A percentile compares a stretch with the other conserved stretches of the same genome.
phyloP scores from a whole-genome alignment of 2,888 invertebrate species.

The Crematogaster levior region DNA sequence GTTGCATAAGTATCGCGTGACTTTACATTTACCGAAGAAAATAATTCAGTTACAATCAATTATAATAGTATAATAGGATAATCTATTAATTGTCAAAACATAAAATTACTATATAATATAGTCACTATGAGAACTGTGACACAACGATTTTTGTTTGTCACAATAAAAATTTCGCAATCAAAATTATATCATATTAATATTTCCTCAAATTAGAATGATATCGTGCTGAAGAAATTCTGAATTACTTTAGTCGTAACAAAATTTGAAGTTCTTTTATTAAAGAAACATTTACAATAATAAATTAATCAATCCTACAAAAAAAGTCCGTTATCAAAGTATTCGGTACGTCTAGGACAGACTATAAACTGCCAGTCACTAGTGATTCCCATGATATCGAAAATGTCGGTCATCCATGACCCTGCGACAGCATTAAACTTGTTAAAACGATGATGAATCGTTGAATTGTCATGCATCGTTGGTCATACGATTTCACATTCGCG shows the following conservation, averaged over 20 bases:
- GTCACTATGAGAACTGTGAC: not conserved
- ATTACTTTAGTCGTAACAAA: not conserved
- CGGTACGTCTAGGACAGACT: not conserved
- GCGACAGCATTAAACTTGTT: conserved; percentile 23
- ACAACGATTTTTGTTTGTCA: not conserved
- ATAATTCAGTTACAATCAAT: not conserved
- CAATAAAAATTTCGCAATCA: not conserved
- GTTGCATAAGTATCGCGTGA: not conserved
- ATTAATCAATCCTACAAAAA: not conserved
- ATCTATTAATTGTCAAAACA: not conserved
- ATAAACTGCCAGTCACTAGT: conserved; percentile 18
- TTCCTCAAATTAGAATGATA: not conserved
- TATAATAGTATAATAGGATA: no score
- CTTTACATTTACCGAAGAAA: not conserved
- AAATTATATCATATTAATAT: not conserved
- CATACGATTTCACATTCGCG: not conserved
- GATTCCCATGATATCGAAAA: conserved; percentile 19
- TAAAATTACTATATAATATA: not conserved
- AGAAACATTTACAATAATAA: not conserved
- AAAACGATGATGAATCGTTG: conserved; percentile 35
- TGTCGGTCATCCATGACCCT: conserved; percentile 34
- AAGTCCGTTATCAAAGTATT: not conserved
- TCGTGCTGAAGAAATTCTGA: not conserved
- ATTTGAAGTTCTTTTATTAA: not conserved
- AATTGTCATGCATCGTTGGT: not conserved